phyloP scores from a whole-genome alignment of 2,797 vertebrate genomes.

The Tragopan temminckii region DNA sequence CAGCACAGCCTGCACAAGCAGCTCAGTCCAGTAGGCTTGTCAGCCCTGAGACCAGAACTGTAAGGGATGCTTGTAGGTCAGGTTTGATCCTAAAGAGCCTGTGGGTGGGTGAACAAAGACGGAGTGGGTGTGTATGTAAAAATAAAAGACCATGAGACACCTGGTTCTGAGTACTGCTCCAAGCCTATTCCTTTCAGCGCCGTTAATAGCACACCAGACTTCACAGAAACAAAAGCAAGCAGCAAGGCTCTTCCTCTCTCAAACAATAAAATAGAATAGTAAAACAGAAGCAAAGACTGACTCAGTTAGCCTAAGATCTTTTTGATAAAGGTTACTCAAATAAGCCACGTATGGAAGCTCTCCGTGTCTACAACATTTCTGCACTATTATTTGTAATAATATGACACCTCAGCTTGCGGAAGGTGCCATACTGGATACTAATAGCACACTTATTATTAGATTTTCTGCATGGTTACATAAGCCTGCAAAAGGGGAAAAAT shows the following conservation, averaged over 20 bases:
- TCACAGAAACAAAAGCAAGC: slow-evolving; percentile 49
- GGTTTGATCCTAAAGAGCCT: slow-evolving; percentile 26
- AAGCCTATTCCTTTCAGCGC: slow-evolving; percentile 41
- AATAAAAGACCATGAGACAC: slow-evolving; percentile 58
- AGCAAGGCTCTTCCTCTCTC: slow-evolving; percentile 20
- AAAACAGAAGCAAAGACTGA: slow-evolving; percentile 32
- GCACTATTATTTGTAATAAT: slow-evolving; percentile 60
- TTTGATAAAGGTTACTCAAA: slow-evolving; percentile 72
- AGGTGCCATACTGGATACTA: slow-evolving; percentile 73
- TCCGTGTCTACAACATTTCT: slow-evolving; percentile 53
- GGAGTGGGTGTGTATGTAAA: neutral
- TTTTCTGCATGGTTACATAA: slow-evolving; percentile 88
- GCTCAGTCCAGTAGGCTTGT: neutral
- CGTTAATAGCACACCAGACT: slow-evolving; percentile 62
- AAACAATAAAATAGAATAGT: slow-evolving; percentile 28
- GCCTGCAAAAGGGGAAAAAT: slow-evolving; percentile 79
- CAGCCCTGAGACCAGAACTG: neutral
- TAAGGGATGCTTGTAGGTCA: slow-evolving; percentile 34
- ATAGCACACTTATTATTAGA: slow-evolving; percentile 86
- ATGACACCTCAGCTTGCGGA: slow-evolving; percentile 67
- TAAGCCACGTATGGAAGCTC: slow-evolving; percentile 21
- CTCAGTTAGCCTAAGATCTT: slow-evolving; percentile 72
- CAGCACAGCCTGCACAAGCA: neutral
- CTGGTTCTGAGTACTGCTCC: slow-evolving; percentile 47
- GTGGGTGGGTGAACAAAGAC: slow-evolving; percentile 27